A percentile compares a stretch with the other conserved stretches of the same genome.
Evolutionary conservation across 2,113 vertebrate genomes (phyloP).

Genomic region (Neodontobutis hainanensis): DNA sequence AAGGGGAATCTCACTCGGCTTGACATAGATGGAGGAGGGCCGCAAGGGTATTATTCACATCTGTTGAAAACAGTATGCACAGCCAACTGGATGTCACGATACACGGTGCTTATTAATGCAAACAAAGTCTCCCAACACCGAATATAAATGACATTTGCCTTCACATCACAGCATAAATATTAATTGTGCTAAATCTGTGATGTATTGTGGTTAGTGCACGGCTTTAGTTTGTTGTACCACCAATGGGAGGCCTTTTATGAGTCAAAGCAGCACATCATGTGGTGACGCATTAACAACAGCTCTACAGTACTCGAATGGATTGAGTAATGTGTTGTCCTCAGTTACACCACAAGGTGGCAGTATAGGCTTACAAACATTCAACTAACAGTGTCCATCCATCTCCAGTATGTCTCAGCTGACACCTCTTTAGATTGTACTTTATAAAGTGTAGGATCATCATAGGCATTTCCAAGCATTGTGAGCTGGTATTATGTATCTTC

Average conservation of each 20-base stretch:
- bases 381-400: not conserved
- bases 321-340: not conserved
- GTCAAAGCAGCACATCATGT: constrained; percentile 36
- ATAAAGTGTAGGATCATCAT: constrained; percentile 24
- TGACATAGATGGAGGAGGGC: constrained; percentile 77
- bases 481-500: not conserved
- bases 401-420: constrained; percentile 16
- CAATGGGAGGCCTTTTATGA: constrained; percentile 48
- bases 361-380: constrained; percentile 52
- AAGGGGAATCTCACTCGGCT: constrained; percentile 69
- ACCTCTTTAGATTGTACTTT: constrained; percentile 31
- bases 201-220: constrained; percentile 53
- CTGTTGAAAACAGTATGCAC: constrained; percentile 69
- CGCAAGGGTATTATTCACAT: constrained; percentile 75
- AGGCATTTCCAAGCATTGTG: not conserved
- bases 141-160: constrained; percentile 71
- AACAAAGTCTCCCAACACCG: constrained; percentile 65
- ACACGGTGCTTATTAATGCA: constrained; percentile 73
- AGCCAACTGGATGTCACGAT: constrained; percentile 71
- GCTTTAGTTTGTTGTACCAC: constrained; percentile 53
- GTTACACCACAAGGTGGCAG: constrained; percentile 68
- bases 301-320: not conserved
- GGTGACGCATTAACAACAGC: not conserved
- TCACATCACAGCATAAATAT: constrained; percentile 65
- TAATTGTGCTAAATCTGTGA: constrained; percentile 71